Percentiles rank a stretch among this genome's conserved stretches.
These are phyloP conservation scores for Gorilla gorilla DNA, from an alignment of 2,113 vertebrate species.

Conservation along the genomic window DNA sequence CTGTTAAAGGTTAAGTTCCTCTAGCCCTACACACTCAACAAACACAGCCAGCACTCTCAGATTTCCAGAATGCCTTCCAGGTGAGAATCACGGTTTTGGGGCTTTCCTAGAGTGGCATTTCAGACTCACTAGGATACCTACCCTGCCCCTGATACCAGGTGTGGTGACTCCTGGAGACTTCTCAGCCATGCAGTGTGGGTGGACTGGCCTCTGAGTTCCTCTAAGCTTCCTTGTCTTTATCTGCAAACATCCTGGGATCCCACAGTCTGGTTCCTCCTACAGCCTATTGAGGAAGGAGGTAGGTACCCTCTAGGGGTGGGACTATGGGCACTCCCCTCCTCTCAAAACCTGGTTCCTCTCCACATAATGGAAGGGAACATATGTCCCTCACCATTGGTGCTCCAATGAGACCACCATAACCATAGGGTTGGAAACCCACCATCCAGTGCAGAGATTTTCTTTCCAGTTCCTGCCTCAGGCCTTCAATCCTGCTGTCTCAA, in stretches of 20 bases:
- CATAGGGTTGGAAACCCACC: not conserved
- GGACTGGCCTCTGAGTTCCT: not conserved
- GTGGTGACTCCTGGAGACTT: not conserved
- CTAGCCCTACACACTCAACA: rapidly evolving
- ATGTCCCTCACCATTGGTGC: not conserved
- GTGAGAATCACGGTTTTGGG: rapidly evolving
- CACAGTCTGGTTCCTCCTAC: not conserved
- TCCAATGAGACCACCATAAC: not conserved
- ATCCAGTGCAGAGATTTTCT: not conserved
- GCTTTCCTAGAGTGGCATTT: not conserved
- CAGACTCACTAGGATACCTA: not conserved
- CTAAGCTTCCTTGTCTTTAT: not conserved
- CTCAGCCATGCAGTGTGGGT: rapidly evolving
- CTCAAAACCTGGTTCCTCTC: too few species aligned
- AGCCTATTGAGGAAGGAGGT: not conserved
- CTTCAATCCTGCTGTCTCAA: not conserved
- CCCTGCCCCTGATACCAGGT: too few species aligned
- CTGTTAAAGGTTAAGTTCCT: not conserved
- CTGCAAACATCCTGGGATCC: not conserved
- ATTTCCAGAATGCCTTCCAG: not conserved
- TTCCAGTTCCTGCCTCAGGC: not conserved
- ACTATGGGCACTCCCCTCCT: not conserved
- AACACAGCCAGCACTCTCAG: rapidly evolving
- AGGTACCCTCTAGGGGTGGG: not conserved
- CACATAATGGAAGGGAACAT: too few species aligned